Evolutionary conservation across 92 coral and sea anemone genomes (phyloP).

Genomic region (Porites cylindrica): DNA sequence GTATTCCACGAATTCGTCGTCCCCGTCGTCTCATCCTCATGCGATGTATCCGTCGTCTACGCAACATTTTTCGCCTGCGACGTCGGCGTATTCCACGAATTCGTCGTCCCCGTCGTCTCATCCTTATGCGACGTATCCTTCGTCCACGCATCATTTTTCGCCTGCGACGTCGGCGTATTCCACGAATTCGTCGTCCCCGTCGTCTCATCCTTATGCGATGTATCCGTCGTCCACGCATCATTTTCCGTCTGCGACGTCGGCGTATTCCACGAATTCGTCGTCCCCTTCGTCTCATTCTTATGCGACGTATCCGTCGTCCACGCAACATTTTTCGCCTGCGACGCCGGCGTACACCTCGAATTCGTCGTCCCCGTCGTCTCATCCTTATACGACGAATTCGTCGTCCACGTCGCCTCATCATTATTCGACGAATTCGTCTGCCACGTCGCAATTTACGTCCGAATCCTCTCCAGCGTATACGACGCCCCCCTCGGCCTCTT

Average conservation of each 20-base stretch:
- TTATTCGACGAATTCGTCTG: slow-evolving; percentile 20
- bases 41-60: not conserved
- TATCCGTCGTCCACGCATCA: not conserved
- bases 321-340: not conserved
- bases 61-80: not conserved
- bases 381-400: not conserved
- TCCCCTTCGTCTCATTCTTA: not conserved
- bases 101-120: not conserved
- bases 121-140: too few species aligned
- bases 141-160: not conserved
- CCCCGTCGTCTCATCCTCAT: not conserved
- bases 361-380: not conserved
- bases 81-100: not conserved
- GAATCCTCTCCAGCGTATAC: not conserved
- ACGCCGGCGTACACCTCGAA: not conserved
- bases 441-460: not conserved
- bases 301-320: not conserved
- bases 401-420: not conserved
- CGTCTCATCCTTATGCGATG: not conserved
- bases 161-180: not conserved
- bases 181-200: too few species aligned
- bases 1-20: not conserved
- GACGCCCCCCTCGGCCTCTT: not conserved
- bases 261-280: not conserved
- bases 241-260: too few species aligned